phyloP scores from a whole-genome alignment of 2,113 vertebrate species.

The Tachycineta bicolor region DNA sequence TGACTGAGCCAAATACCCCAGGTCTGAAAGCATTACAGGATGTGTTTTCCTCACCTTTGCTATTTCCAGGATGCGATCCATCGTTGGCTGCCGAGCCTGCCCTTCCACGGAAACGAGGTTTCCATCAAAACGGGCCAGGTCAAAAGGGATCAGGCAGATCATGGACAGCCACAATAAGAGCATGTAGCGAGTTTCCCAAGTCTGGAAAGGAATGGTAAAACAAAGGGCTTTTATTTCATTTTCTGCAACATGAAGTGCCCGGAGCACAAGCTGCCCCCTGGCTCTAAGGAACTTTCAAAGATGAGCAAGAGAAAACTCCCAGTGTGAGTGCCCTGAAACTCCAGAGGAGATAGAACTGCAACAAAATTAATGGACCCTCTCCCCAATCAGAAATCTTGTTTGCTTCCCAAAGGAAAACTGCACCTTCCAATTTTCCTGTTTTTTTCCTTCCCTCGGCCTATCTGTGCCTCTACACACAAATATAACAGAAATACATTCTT shows the following conservation, averaged over 20 bases:
- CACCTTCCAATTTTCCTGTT: neutral
- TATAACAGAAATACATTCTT: rapidly evolving
- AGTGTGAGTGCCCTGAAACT: neutral
- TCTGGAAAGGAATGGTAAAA: constrained; percentile 69
- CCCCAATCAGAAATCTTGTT: neutral
- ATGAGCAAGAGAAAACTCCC: neutral
- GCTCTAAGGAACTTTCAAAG: neutral
- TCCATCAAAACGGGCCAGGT: constrained; percentile 91
- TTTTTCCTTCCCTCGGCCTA: neutral
- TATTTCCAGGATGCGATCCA: constrained; percentile 87
- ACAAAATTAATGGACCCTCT: neutral
- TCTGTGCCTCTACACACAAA: neutral
- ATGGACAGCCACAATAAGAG: constrained; percentile 93
- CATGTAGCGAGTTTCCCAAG: constrained; percentile 96
- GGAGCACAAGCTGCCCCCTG: neutral
- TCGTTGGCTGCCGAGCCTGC: constrained; percentile 72
- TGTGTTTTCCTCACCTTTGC: constrained; percentile 79
- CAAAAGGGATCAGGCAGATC: constrained; percentile 95
- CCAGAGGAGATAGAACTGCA: neutral
- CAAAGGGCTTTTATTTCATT: neutral
- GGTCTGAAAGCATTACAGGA: neutral
- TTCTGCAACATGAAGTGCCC: neutral
- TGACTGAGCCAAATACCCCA: neutral
- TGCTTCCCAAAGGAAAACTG: neutral
- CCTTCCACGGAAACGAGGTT: constrained; percentile 61